Evolutionary conservation across 2,888 invertebrate genomes (phyloP).

Genomic region (Apamea sordens): DNA sequence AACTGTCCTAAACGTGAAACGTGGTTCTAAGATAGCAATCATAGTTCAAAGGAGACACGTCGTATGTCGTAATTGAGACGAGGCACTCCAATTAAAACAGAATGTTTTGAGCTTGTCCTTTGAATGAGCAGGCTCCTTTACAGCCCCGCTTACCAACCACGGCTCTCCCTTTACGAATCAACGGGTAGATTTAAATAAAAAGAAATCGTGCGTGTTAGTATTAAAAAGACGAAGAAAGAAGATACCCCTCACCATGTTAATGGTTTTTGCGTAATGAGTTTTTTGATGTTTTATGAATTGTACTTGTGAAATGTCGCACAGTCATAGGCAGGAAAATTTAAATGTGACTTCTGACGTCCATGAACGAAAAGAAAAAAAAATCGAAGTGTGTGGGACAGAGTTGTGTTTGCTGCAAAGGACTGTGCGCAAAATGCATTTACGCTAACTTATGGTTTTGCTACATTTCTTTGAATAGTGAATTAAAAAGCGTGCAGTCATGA

Average conservation of each 20-base stretch:
- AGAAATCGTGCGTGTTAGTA: constrained; percentile 72
- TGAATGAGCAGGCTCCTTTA: constrained; percentile 80
- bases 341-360: background rate
- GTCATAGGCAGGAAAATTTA: constrained; percentile 29
- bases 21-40: constrained; percentile 81
- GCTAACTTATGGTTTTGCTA: background rate
- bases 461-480: background rate
- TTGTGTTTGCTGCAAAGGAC: constrained; percentile 28
- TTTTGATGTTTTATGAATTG: constrained; percentile 47
- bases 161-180: constrained; percentile 71
- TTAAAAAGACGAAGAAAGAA: constrained; percentile 70
- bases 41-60: constrained; percentile 84
- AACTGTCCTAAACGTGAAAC: constrained; percentile 62
- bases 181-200: constrained; percentile 70
- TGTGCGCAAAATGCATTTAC: constrained; percentile 26
- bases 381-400: background rate
- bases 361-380: background rate
- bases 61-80: constrained; percentile 84
- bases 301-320: constrained; percentile 28
- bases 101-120: constrained; percentile 82
- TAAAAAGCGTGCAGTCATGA: background rate
- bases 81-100: constrained; percentile 87
- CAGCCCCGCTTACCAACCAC: constrained; percentile 70
- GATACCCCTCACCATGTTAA: constrained; percentile 66
- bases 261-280: constrained; percentile 59